Base-by-base conservation (phyloP, 2,797 vertebrate species). In the Adrianichthys oophorus region DNA sequence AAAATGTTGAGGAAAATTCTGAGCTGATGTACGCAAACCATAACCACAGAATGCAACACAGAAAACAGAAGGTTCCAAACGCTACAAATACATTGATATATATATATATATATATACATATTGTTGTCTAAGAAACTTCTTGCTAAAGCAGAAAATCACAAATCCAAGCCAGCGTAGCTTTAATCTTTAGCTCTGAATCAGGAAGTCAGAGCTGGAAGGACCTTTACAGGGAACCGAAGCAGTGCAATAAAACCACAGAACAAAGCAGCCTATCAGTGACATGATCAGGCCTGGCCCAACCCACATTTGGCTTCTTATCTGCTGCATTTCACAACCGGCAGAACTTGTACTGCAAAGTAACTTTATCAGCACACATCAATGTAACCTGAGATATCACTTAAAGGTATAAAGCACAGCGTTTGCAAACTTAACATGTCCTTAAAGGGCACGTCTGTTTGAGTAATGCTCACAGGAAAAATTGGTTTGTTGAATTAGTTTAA, bases 401-500 rank as follows among this genome's bases (percentile, higher is more conserved):
- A 70, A 75, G 61, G 23, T 50, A 37, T 48, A 59, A 62, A 15
- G 48, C 7, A 5, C 40, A 40, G 51, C 47, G 51, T 68, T 54
- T 48, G 37, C 59, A 54, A 55, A 15, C 4, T 26, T 43, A 72
- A 45, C 7, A 60, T 73, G 53, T 72, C 50, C 65, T 56, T 71
- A 56, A 41, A 71, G 42, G 26, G 50, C 68, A 53, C 73, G 76
- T 65, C 44, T 66, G 68, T 76, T 72, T 41, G 63, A 62, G 48
- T 62, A 56, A 71, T 67, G 68, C 66, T 61, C 42, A 0, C 48
- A 69, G 48, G 72, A 76, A 6, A 18, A 68, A 67, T 50, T 72
- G 53, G 74, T 74, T 78, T 76, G 76, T 70, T 70, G 75, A 74
- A 79, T 78, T 49, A 42, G 37, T 74, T 63, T 64, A 69, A 82